phyloP scores from a whole-genome alignment of 2,113 vertebrate genomes.

The Catharus fuscescens region DNA sequence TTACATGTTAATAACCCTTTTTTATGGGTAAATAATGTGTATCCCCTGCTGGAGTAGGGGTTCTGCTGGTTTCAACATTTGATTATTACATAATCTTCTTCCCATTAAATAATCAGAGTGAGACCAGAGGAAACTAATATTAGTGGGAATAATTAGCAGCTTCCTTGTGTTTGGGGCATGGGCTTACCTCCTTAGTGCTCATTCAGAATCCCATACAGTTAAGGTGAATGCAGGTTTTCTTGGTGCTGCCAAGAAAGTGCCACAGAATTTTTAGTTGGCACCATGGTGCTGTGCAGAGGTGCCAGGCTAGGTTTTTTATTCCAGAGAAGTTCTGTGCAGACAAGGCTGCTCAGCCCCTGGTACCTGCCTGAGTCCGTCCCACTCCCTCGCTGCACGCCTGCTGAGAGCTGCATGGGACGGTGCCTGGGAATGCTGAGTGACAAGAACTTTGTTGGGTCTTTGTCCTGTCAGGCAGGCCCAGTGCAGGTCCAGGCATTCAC shows the following conservation, averaged over 20 bases:
- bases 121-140: neutral
- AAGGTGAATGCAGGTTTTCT: neutral
- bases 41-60: slow-evolving; percentile 37
- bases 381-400: accelerated
- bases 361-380: neutral
- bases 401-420: neutral
- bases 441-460: neutral
- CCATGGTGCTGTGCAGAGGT: neutral
- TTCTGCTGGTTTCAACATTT: slow-evolving; percentile 26
- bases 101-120: slow-evolving; percentile 31
- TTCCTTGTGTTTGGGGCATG: neutral
- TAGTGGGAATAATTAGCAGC: neutral
- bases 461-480: neutral
- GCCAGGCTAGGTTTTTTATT: neutral
- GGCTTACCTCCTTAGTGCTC: neutral
- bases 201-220: neutral
- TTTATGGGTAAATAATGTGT: slow-evolving; percentile 73
- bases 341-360: neutral
- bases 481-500: neutral
- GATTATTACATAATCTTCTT: slow-evolving; percentile 57
- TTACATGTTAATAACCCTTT: slow-evolving; percentile 72
- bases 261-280: accelerated
- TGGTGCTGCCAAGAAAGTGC: neutral
- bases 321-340: neutral
- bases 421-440: neutral